Evolutionary conservation across 2,797 vertebrate genomes (phyloP), one percentile per base, ranked within the genome.

Genomic region (Periparus ater): DNA sequence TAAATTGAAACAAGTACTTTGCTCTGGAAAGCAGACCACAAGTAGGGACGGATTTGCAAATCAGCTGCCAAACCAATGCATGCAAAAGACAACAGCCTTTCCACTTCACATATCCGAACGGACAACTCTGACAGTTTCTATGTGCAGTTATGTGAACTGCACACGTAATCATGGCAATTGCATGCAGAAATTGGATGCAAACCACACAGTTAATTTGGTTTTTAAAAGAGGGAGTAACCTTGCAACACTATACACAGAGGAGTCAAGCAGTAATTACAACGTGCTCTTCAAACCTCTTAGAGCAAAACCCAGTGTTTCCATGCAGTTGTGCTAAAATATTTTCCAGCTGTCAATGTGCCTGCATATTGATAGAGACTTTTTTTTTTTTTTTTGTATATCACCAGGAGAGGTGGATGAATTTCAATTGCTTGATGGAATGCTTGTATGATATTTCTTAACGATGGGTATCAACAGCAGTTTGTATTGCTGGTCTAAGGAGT

Each of bases 121-220:
- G 91, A 84, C 93, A 96, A 82, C 34, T 27, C 74, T 90, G 91
- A 82, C 80, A 79, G 85, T 27, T 54, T 42, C 88, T 87, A 13
- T 50, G 91, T 85, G 83, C 77, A 79, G 84, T 65, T 74, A 76
- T 51, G 89, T 62, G 88, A 93, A 87, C 61, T 73, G 77, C 89
- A 91, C 92, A 74, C 18, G 1, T 75, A 75, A 94, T 81, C 95
- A 82, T 17, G 80, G 83, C 87, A 90, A 95, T 47, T 87, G 77
- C 93, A 85, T 61, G 77, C 74, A 91, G 83, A 63, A 95, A 88
- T n/a, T 44, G 88, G 83, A 93, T 57, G 44, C 77, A 76, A 93
- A 87, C 77, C 63, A 47, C 74, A 84, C 79, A 73, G 70, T 71
- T 91, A 88, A 97, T 91, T 96, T 85, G 89, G 48, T 60, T 95